A percentile compares a stretch with the other conserved stretches of the same genome.
Conservation (phyloP, 2,888 invertebrate species). For the Apoda limacodes region DNA sequence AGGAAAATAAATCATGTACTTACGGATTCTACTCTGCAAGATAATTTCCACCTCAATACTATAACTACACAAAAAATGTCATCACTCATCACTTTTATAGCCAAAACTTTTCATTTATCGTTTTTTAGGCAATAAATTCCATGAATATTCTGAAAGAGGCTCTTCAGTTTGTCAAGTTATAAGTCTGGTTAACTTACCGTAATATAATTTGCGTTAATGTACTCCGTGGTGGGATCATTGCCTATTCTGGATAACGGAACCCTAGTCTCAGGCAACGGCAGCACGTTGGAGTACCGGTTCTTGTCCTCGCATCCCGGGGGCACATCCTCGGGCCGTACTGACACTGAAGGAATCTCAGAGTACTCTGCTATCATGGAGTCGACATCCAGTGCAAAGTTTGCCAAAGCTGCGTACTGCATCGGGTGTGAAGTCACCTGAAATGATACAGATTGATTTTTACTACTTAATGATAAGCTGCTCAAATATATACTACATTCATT, state of each 20-base stretch:
- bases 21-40: too few species aligned
- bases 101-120: too few species aligned
- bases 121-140: too few species aligned
- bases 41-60: too few species aligned
- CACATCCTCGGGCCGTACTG: constrained; percentile 83
- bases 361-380: constrained; percentile 86
- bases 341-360: constrained; percentile 81
- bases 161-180: too few species aligned
- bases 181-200: constrained; percentile 72
- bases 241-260: constrained; percentile 80
- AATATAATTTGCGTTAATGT: constrained; percentile 94
- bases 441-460: too few species aligned
- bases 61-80: too few species aligned
- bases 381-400: constrained; percentile 77
- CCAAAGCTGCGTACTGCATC: constrained; percentile 81
- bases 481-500: too few species aligned
- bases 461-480: too few species aligned
- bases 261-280: constrained; percentile 91
- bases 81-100: too few species aligned
- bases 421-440: constrained; percentile 78
- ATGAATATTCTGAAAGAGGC: too few species aligned
- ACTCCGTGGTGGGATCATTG: constrained; percentile 84
- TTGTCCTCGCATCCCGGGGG: constrained; percentile 90
- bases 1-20: too few species aligned
- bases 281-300: constrained; percentile 94